Evolutionary conservation across 1,140 invertebrate species (phyloP), one percentile per base, ranked within the genome.

Genomic region (Caenorhabditis latens): DNA sequence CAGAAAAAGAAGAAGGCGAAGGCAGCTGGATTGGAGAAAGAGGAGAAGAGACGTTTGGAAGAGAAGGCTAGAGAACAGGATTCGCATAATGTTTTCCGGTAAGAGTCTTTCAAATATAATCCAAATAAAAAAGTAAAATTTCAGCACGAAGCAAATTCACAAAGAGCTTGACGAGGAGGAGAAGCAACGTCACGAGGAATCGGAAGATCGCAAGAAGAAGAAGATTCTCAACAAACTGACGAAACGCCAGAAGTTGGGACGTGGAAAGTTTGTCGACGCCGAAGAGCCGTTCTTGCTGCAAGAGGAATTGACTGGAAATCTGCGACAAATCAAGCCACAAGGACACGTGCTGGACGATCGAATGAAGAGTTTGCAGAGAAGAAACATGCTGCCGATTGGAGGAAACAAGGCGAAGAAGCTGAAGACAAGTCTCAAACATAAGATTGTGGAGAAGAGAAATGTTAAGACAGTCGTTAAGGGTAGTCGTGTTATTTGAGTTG

Each of bases 241-340:
- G 8, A 88, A 82, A 57, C 75, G 87, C 4, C 87, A 88, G 58
- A 83, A 87, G 40, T 42, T 88, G 16, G 87, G 87, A 32, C 50
- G 84, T 46, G 87, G 87, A 48, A 55, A 87, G n/a, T 88, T 88
- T 55, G 87, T 89, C 4, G 85, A 88, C 7, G 85, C 55, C 4
- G 87, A 88, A n/a, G 79, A 88, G 50, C 87, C 87, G 13, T 88
- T 88, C 87, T 48, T 88, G n/a, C 63, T 88, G 32, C 11, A 86
- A 53, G 75, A 88, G 48, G 87, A 88, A 32, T 79, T 88, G 32
- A 65, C 87, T 13, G 84, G 65, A 6, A 88, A 67, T 84, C 79
- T 88, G 2, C 75, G 87, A 19, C 53, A 83, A 46, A 53, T 88
- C 46, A 86, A 88, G 58, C 85, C 85, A 14, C 79, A 87, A 16